Conservation (phyloP, 2,888 invertebrate species). For the Eupeodes luniger region DNA sequence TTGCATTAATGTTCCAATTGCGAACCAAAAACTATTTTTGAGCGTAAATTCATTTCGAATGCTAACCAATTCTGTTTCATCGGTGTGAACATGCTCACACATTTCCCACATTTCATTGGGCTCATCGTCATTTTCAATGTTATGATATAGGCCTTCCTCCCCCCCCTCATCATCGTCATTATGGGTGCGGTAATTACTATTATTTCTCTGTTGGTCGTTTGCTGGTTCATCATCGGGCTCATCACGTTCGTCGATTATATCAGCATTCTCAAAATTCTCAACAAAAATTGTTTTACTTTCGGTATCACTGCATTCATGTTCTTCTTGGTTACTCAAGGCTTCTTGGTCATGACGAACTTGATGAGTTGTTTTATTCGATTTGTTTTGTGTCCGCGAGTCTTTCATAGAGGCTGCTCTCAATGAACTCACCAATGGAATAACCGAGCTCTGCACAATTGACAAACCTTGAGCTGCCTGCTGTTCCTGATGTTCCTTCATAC, state of each 20-base stretch:
- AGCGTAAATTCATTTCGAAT: slow-evolving; percentile 93
- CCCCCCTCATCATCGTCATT: background rate
- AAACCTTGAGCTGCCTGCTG: slow-evolving; percentile 22
- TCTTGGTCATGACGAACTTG: slow-evolving; percentile 17
- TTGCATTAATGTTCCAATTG: slow-evolving; percentile 96
- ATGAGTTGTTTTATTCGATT: background rate
- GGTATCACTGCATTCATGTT: slow-evolving; percentile 56
- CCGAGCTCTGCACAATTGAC: slow-evolving; percentile 20
- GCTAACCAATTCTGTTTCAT: slow-evolving; percentile 79
- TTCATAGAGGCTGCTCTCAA: background rate
- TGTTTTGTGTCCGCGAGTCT: background rate
- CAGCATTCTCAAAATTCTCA: slow-evolving; percentile 47
- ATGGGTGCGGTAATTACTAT: background rate
- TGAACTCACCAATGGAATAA: slow-evolving; percentile 37
- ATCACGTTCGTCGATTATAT: slow-evolving; percentile 18
- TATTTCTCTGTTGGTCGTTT: background rate
- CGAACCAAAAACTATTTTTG: slow-evolving; percentile 97
- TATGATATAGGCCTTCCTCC: slow-evolving; percentile 4
- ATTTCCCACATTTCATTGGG: slow-evolving; percentile 51
- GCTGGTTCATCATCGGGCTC: slow-evolving; percentile 5
- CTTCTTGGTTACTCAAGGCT: background rate
- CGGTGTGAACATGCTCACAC: slow-evolving; percentile 73
- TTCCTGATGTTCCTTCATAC: slow-evolving; percentile 73
- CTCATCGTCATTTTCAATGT: slow-evolving; percentile 6
- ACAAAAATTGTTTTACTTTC: slow-evolving; percentile 63